A percentile compares a stretch with the other conserved stretches of the same genome.
Evolutionary conservation across 1,140 invertebrate species (phyloP).

Genomic region (Hermetia illucens): DNA sequence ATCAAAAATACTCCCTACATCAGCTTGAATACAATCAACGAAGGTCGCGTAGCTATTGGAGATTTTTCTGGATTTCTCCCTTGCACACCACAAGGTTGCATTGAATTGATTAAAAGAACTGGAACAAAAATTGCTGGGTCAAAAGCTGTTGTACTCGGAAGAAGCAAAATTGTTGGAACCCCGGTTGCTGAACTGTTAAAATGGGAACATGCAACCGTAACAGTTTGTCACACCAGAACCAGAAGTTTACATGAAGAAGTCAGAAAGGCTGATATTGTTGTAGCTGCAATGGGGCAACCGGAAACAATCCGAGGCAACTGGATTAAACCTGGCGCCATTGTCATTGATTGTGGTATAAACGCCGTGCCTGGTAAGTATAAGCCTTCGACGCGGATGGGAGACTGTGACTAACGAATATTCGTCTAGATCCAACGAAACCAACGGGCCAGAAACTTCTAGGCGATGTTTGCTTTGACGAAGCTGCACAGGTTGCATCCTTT

Average conservation of each 20-base stretch:
- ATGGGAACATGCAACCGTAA: conserved; percentile 95
- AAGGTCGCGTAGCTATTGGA: conserved; percentile 73
- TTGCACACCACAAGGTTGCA: conserved; percentile 84
- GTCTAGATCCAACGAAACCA: conserved; percentile 68
- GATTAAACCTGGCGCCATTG: conserved; percentile 96
- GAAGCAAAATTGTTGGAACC: conserved; percentile 96
- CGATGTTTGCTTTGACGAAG: conserved; percentile 83
- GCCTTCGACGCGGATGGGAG: background rate
- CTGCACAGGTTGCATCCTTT: conserved; percentile 59
- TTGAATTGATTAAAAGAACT: conserved; percentile 78
- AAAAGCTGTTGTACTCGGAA: conserved; percentile 83
- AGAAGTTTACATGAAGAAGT: conserved; percentile 68
- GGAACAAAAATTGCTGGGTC: conserved; percentile 71
- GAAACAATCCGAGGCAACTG: conserved; percentile 89
- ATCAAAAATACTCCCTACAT: conserved; percentile 4
- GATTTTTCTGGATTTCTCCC: conserved; percentile 78
- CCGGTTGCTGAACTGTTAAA: conserved; percentile 88
- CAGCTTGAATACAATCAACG: conserved; percentile 79
- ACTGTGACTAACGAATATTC: background rate
- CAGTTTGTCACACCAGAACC: conserved; percentile 92
- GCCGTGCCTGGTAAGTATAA: conserved; percentile 61
- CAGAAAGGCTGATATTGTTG: conserved; percentile 81
- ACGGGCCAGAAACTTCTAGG: conserved; percentile 78
- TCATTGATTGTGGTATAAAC: conserved; percentile 99
- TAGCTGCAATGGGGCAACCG: conserved; percentile 86